A percentile compares a stretch with the other conserved stretches of the same genome.
Evolutionary conservation across 2,888 invertebrate genomes (phyloP).

Genomic region (Caenorhabditis wallacei): DNA sequence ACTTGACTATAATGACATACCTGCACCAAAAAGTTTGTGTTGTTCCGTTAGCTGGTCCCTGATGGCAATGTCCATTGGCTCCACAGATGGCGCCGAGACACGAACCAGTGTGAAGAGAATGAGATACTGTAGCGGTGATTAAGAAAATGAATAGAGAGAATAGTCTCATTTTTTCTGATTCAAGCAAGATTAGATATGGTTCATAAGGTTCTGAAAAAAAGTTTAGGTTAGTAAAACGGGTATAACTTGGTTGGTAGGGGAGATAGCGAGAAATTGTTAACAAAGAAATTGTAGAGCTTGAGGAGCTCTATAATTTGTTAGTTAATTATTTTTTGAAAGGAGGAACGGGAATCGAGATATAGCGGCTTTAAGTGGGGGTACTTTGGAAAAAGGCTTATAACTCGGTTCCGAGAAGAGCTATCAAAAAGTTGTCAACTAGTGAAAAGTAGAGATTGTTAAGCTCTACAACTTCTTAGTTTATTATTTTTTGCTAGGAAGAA

Average conservation of each 20-base stretch:
- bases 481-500: too few species aligned
- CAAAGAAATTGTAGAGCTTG: not conserved
- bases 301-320: not conserved
- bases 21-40: constrained; percentile 58
- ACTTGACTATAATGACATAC: too few species aligned
- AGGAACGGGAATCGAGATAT: too few species aligned
- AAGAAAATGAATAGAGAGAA: not conserved
- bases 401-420: too few species aligned
- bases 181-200: constrained; percentile 17
- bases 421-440: too few species aligned
- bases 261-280: not conserved
- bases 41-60: constrained; percentile 40
- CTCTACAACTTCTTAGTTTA: too few species aligned
- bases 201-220: constrained; percentile 12
- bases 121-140: not conserved
- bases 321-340: too few species aligned
- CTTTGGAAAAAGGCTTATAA: too few species aligned
- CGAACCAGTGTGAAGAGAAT: constrained; percentile 21
- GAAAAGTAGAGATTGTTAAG: too few species aligned
- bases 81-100: constrained; percentile 38
- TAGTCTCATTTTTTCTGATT: constrained; percentile 10
- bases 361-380: too few species aligned
- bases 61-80: constrained; percentile 30
- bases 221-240: not conserved
- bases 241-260: not conserved